phyloP scores from a whole-genome alignment of 2,888 invertebrate genomes.

The Neoscelio sp. region DNA sequence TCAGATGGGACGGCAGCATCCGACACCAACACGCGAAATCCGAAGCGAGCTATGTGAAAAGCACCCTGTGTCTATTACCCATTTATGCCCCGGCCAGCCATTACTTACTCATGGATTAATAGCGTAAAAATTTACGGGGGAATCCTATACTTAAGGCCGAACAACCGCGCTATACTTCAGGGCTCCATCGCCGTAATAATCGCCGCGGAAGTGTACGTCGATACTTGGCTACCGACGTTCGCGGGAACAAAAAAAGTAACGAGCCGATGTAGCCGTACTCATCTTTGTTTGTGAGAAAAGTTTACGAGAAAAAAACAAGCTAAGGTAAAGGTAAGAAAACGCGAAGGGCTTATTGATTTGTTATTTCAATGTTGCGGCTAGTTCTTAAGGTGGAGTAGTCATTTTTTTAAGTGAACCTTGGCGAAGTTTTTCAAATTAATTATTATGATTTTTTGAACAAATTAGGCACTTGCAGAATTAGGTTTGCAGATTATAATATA shows the following conservation, averaged over 20 bases:
- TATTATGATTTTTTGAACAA: too few relatives aligned
- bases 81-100: conserved; percentile 56
- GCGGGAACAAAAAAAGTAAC: conserved; percentile 47
- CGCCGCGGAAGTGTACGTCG: conserved; percentile 57
- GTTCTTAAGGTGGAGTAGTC: too few relatives aligned
- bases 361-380: conserved; percentile 17
- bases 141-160: conserved; percentile 65
- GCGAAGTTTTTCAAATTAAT: too few relatives aligned
- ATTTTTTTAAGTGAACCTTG: too few relatives aligned
- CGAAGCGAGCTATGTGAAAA: conserved; percentile 58
- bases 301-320: neutral
- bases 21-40: conserved; percentile 57
- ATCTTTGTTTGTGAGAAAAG: conserved; percentile 36
- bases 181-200: conserved; percentile 55
- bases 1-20: conserved; percentile 17
- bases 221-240: conserved; percentile 49
- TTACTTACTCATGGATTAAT: conserved; percentile 64
- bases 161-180: conserved; percentile 48
- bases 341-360: conserved; percentile 7
- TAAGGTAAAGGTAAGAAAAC: conserved; percentile 4
- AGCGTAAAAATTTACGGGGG: conserved; percentile 54
- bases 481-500: too few relatives aligned
- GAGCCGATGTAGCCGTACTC: conserved; percentile 26
- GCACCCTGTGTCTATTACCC: conserved; percentile 57
- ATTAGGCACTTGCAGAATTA: too few relatives aligned